A percentile compares a stretch with the other conserved stretches of the same genome.
Conservation (phyloP, 2,113 vertebrate species). For the Zapus hudsonius region DNA sequence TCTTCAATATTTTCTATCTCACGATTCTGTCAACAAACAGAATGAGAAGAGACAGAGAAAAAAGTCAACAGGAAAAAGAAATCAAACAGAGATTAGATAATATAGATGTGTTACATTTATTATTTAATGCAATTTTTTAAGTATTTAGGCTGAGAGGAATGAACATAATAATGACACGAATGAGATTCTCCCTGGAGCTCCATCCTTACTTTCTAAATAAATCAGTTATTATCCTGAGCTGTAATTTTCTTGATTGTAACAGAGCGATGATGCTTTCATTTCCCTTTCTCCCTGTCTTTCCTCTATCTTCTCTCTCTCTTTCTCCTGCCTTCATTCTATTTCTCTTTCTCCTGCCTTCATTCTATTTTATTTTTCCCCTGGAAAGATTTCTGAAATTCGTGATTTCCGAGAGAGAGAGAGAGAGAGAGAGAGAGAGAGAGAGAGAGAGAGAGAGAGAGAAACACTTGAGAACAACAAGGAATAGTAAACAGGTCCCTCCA, state of each 20-base stretch:
- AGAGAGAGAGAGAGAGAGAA: background rate
- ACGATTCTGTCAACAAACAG: background rate
- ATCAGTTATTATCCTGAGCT: background rate
- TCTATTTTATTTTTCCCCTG: background rate
- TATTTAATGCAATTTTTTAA: constrained; percentile 9
- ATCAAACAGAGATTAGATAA: background rate
- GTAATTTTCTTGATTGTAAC: background rate
- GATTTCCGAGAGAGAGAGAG: constrained; percentile 71
- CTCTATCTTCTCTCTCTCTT: background rate
- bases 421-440: background rate
- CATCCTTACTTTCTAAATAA: background rate
- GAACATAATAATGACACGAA: background rate
- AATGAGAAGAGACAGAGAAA: background rate
- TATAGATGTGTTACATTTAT: background rate
- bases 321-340: background rate
- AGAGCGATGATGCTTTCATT: background rate
- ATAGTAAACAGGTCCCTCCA: constrained; percentile 65
- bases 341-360: fast-evolving
- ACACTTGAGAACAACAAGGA: constrained; percentile 62
- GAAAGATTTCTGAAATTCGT: constrained; percentile 77
- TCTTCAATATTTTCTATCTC: constrained; percentile 32
- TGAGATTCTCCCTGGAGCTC: background rate
- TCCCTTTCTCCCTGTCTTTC: background rate
- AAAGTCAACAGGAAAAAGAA: background rate
- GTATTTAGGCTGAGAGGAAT: background rate